phyloP scores from a whole-genome alignment of 2,888 invertebrate genomes.

The Apamea crenata region DNA sequence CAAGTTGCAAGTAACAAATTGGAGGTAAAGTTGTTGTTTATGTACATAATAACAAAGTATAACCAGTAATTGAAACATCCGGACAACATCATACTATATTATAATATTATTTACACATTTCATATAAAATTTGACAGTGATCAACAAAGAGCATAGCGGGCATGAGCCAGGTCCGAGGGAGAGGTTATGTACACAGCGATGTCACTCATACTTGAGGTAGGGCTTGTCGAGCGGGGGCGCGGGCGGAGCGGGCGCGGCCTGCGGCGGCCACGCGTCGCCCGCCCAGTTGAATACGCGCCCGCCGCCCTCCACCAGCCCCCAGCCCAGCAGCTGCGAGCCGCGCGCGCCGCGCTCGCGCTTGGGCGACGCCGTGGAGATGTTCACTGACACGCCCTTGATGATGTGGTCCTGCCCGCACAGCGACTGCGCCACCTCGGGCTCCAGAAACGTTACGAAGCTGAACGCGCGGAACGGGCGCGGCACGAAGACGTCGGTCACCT shows the following conservation, averaged over 20 bases:
- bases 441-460: constrained; percentile 95
- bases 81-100: constrained; percentile 75
- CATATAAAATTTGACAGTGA: constrained; percentile 86
- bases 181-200: constrained; percentile 62
- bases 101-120: constrained; percentile 85
- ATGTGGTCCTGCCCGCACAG: constrained; percentile 96
- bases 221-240: constrained; percentile 81
- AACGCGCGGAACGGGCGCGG: constrained; percentile 96
- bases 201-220: constrained; percentile 88
- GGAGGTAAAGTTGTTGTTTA: not conserved
- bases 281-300: constrained; percentile 76
- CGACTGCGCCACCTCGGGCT: constrained; percentile 94
- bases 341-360: constrained; percentile 91
- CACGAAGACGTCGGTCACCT: constrained; percentile 96
- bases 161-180: constrained; percentile 52
- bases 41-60: not conserved
- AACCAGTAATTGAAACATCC: constrained; percentile 60
- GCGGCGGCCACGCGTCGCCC: constrained; percentile 75
- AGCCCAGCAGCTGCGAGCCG: constrained; percentile 73
- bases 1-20: constrained; percentile 8
- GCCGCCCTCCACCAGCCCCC: constrained; percentile 80
- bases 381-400: constrained; percentile 95
- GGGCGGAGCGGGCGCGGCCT: constrained; percentile 65
- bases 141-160: constrained; percentile 77
- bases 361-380: constrained; percentile 96